Base-by-base conservation (phyloP, 2,888 invertebrate genomes). In the Falcaria lacertinaria region DNA sequence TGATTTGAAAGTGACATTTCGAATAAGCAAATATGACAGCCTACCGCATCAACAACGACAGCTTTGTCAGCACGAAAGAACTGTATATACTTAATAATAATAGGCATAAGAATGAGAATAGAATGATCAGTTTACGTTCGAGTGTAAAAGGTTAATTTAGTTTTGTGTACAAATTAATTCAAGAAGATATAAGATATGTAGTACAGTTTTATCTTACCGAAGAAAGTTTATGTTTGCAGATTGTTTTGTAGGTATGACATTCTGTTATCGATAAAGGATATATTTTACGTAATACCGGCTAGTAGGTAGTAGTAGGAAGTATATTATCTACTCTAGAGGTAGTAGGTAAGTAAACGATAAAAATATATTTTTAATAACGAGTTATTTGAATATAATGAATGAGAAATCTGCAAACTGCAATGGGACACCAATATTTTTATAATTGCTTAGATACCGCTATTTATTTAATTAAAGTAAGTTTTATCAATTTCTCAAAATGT, bases 1-100 rank as follows among this genome's bases (percentile, higher is more conserved):
- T 49, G 60, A 54, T 60, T 62, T 55, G 64, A 72, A 72, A 70
- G 69, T 64, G 69, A 72, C 69, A 65, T 64, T 59, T 52, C 53
- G 57, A 48, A 48, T 54, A 48, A 55, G 47, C 48, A 57, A 60
- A 62, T 60, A 54, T 56, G 66, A 63, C 64, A 60, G 55, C 34
- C 34, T 44, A 48, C 47, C 47, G 41, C 41, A 42, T 19, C 32
- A 35, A 32, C 44, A 44, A 17, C 48, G 13, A 49, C 47, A 44
- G 44, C 17, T 42, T 41, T 47, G 42, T 40, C 42, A 46, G 34
- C 15, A 32, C 15, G 17, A 19, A 42, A 33, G 22, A 42, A 42
- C 37, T 43, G 34, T 15, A 39, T 44, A 40, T 16, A 33, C 38
- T 51, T 54, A 57, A n/a, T 17, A 13, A 6, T 25, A n/a, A 7